Conservation (phyloP, 2,113 vertebrate genomes). For the Tachysurus fulvidraco region DNA sequence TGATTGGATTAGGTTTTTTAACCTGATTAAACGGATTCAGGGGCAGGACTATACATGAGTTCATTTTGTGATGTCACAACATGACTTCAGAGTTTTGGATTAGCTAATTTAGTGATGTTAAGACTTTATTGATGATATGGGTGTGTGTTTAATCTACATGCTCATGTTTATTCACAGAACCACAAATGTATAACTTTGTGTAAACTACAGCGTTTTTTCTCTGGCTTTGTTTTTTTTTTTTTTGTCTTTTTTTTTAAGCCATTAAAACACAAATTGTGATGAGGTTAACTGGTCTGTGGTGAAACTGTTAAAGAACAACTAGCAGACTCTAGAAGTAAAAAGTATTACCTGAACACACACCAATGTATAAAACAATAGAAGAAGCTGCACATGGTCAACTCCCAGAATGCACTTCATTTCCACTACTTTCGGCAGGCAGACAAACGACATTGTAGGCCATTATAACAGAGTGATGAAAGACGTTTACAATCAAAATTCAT, state of each 20-base stretch:
- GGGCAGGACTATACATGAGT: not conserved
- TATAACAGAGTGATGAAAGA: not conserved
- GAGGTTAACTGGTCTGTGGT: too few relatives aligned
- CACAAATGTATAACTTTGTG: too few relatives aligned
- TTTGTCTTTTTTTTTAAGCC: not conserved
- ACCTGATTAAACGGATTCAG: not conserved
- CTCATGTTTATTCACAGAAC: too few relatives aligned
- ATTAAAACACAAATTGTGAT: not conserved
- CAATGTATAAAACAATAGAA: not conserved
- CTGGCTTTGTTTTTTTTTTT: too few relatives aligned
- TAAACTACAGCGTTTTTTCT: too few relatives aligned
- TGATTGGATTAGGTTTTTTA: not conserved
- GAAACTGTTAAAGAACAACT: too few relatives aligned
- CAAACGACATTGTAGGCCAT: not conserved
- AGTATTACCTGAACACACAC: too few relatives aligned
- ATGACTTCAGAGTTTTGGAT: not conserved
- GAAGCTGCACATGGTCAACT: not conserved
- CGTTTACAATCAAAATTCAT: not conserved
- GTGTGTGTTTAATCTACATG: not conserved
- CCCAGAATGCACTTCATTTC: not conserved
- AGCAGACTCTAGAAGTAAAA: too few relatives aligned
- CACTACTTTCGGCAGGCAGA: not conserved
- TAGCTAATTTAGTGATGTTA: not conserved
- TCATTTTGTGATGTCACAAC: not conserved
- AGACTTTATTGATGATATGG: not conserved